These are phyloP conservation scores for Amblyopsis hoosieri DNA, from an alignment of 2,797 vertebrate genomes.

Conservation along the genomic window DNA sequence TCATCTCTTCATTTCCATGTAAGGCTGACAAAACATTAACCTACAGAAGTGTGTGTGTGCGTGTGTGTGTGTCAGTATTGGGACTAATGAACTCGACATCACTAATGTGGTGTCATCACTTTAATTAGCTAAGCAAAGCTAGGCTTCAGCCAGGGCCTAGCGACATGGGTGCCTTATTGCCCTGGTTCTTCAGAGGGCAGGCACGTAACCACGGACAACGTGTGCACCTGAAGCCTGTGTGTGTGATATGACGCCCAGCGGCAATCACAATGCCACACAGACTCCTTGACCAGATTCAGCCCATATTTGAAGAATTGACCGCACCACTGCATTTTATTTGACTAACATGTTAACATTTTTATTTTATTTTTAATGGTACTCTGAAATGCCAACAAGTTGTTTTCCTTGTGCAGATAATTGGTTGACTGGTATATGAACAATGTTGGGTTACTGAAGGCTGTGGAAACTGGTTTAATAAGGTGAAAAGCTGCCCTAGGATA, in stretches of 20 bases:
- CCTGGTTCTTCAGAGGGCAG: conserved; percentile 72
- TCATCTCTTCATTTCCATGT: conserved; percentile 54
- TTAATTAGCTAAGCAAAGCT: conserved; percentile 34
- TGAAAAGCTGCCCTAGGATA: conserved; percentile 41
- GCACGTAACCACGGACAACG: conserved; percentile 62
- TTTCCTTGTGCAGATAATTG: conserved; percentile 46
- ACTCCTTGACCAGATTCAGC: conserved; percentile 51
- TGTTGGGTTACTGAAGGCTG: conserved; percentile 39
- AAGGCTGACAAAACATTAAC: conserved; percentile 46
- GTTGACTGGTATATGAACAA: conserved; percentile 39
- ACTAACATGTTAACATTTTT: conserved; percentile 53
- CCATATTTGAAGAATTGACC: conserved; percentile 56
- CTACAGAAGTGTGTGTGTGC: neutral
- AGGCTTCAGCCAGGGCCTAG: conserved; percentile 39
- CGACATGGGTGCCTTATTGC: conserved; percentile 75
- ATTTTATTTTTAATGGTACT: conserved; percentile 60
- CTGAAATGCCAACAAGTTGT: conserved; percentile 47
- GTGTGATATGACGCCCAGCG: conserved; percentile 55
- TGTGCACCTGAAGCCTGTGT: conserved; percentile 58
- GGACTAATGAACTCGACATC: neutral
- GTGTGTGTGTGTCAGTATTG: conserved; percentile 1
- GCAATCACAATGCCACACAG: conserved; percentile 48
- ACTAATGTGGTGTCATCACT: conserved; percentile 24
- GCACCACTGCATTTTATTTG: conserved; percentile 46
- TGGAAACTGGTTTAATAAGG: conserved; percentile 43